phyloP scores from a whole-genome alignment of 23 tunicate species.

The Diplosoma virens region DNA sequence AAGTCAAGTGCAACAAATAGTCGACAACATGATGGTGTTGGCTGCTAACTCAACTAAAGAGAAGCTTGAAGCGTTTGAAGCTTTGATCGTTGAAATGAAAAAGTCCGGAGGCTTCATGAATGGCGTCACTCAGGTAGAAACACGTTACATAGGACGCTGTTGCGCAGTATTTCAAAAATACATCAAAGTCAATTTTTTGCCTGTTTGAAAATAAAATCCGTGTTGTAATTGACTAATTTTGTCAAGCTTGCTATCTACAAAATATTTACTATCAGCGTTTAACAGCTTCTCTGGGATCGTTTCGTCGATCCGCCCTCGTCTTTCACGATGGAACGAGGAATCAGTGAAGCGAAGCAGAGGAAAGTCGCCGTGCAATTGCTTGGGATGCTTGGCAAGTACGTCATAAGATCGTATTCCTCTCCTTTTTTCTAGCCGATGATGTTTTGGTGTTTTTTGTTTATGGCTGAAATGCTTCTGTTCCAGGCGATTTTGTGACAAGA shows the following conservation, averaged over 20 bases:
- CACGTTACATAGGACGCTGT: no score
- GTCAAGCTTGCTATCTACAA: no score
- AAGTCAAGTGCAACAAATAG: constrained; percentile 29
- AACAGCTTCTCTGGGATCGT: constrained; percentile 59
- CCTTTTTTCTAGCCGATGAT: no score
- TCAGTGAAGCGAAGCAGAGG: constrained; percentile 50
- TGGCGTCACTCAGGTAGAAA: constrained; percentile 45
- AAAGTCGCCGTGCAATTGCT: constrained; percentile 59
- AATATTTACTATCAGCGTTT: no score
- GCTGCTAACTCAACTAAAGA: constrained; percentile 39
- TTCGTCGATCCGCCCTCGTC: constrained; percentile 51
- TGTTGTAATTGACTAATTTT: no score
- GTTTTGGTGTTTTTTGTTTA: no score
- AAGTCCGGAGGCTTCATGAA: constrained; percentile 47
- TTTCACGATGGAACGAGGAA: constrained; percentile 35
- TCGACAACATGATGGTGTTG: constrained; percentile 59
- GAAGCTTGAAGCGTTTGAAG: constrained; percentile 42
- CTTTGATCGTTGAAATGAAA: constrained; percentile 58
- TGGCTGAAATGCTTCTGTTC: no score
- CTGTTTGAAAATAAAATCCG: no score
- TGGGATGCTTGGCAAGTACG: constrained; percentile 64
- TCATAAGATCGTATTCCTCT: no score
- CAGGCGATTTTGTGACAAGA: no score
- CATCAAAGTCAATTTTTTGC: no score
- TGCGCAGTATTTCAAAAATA: no score